These are phyloP conservation scores for Clarias gariepinus DNA, from an alignment of 2,113 vertebrate species.

Conservation along the genomic window DNA sequence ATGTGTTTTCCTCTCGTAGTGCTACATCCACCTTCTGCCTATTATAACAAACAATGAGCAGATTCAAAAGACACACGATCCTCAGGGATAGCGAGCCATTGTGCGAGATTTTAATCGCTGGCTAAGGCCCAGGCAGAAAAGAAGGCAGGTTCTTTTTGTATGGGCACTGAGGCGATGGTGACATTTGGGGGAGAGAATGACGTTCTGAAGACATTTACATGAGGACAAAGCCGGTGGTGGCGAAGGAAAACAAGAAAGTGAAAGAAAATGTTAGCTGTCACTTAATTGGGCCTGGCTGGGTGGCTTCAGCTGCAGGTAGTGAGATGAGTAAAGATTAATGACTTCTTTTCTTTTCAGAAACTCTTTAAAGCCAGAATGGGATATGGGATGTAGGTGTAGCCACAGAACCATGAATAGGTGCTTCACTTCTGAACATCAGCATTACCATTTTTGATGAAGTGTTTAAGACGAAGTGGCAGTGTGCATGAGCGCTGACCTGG, in stretches of 20 bases:
- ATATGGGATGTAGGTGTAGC: constrained; percentile 1
- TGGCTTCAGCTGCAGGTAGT: constrained; percentile 32
- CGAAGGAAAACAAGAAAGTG: constrained; percentile 44
- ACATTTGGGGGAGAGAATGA: constrained; percentile 60
- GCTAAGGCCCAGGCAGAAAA: constrained; percentile 44
- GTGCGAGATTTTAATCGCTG: constrained; percentile 59
- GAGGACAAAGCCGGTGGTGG: constrained; percentile 57
- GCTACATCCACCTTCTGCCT: constrained; percentile 36
- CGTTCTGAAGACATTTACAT: constrained; percentile 59
- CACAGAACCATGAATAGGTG: constrained; percentile 8
- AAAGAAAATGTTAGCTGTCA: constrained; percentile 58
- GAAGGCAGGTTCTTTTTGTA: constrained; percentile 55
- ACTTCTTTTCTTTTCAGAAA: constrained; percentile 25
- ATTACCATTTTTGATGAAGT: constrained; percentile 6
- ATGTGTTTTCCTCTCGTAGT: constrained; percentile 28
- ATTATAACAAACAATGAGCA: constrained; percentile 54
- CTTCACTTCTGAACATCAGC: constrained; percentile 2
- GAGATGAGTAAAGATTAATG: constrained; percentile 32
- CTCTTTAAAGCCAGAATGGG: background rate
- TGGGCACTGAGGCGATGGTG: constrained; percentile 51
- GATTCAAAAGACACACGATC: constrained; percentile 44
- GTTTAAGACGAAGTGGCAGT: background rate
- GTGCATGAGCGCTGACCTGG: background rate
- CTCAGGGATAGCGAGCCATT: constrained; percentile 50
- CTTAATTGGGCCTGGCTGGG: constrained; percentile 47